Evolutionary conservation across 1,140 invertebrate genomes (phyloP).

Genomic region (Sitobion miscanthi): DNA sequence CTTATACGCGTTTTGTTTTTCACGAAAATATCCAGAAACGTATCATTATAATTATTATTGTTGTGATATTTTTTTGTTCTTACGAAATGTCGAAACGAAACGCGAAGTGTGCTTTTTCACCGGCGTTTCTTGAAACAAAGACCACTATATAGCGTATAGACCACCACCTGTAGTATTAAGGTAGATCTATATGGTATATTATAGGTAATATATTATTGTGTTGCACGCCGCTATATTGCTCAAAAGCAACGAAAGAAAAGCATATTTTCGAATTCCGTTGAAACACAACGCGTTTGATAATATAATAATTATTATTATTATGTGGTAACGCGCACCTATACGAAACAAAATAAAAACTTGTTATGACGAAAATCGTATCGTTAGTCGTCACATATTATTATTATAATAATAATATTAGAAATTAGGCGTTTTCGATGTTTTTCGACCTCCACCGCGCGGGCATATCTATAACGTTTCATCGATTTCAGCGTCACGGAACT

Average conservation of each 20-base stretch:
- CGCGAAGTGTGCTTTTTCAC: neutral
- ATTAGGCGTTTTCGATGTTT: neutral
- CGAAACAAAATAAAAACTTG: neutral
- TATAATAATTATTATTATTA: no score
- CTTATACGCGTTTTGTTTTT: neutral
- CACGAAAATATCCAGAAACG: neutral
- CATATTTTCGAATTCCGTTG: neutral
- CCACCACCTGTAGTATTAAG: no score
- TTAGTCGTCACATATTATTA: no score
- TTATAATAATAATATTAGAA: neutral
- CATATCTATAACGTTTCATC: neutral
- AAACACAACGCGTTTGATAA: neutral
- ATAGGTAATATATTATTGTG: neutral
- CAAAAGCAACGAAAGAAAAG: neutral
- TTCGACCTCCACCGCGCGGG: neutral
- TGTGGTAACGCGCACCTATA: neutral
- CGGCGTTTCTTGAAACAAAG: neutral
- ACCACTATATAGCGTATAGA: neutral
- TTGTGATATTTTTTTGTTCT: neutral
- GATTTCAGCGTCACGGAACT: neutral
- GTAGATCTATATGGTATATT: neutral
- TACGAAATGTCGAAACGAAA: neutral
- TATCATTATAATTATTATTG: neutral
- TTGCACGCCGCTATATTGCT: neutral
- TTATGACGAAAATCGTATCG: conserved; percentile 18